Evolutionary conservation across 2,888 invertebrate species (phyloP), one percentile per base, ranked within the genome.

Genomic region (Cantharis flavilabris): DNA sequence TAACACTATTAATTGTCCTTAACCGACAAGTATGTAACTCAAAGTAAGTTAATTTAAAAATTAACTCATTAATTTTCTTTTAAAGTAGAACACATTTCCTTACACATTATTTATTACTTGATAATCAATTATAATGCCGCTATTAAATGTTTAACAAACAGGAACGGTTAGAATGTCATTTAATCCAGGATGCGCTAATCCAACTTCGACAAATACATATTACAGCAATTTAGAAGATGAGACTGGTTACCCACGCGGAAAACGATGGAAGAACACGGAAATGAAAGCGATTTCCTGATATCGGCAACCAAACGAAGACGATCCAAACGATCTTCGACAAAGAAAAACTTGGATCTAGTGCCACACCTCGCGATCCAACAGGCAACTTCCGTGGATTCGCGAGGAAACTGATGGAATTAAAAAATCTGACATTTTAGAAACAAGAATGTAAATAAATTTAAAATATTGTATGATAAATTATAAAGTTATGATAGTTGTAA

Each of bases 331-430:
- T 70, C 74, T 83, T 4, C 79, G 84, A 16, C 85, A 86, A 77
- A 75, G 86, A 67, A 80, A 83, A 65, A 86, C 86, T 16, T 86
- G 86, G 86, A 86, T 86, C 77, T 86, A 86, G 86, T 84, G 84
- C 81, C 84, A 84, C 78, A 82, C 85, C 85, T 85, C 85, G 85
- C 86, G 86, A 81, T 83, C 83, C 82, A 81, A 75, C 49, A 67
- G 81, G 76, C 81, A 78, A 14, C 70, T 82, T 73, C 80, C 83
- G 9, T 83, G 84, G 83, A 84, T 82, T 79, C 86, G 86, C 85
- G 80, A 82, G 82, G 82, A 80, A 65, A 78, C 74, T 67, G 73
- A 72, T 49, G 72, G 71, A 70, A 64, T 69, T 4, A 72, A 79
- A 69, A 80, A 81, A 73, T 71, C 79, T 28, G 71, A 77, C 33